Evolutionary conservation across 2,888 invertebrate species (phyloP), one percentile per base, ranked within the genome.

Genomic region (Sipha maydis): DNA sequence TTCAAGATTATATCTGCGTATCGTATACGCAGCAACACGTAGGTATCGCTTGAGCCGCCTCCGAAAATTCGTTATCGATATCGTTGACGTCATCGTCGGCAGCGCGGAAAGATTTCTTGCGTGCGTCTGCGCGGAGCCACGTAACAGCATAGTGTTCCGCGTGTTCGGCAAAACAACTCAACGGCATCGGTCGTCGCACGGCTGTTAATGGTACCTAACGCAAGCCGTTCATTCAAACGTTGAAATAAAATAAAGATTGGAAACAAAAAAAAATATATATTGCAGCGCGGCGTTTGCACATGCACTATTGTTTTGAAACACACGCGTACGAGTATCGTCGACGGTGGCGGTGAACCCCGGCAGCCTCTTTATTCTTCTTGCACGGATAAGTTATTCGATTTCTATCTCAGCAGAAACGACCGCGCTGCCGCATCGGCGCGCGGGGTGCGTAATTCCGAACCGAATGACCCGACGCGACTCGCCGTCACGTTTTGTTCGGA

Each of bases 401-500:
- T 77, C 69, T 85, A 85, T 85, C 85, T 67, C 19, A 25, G 75
- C 1, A 7, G 5, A 76, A 69, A 69, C 77, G 67, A 11, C 73
- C 11, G 34, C 75, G 67, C 75, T n/a, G n/a, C 61, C 28, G 38
- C 21, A 4, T 54, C 5, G 4, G 61, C 21, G 21, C 61, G 61
- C 25, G 61, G 1, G 38, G 80, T 38, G 34, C 56, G 75, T 84
- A 76, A 84, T 84, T 76, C 56, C 75, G 41, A 85, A 69, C 67
- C 85, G 48, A 77, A 85, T 56, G 85, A 85, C 77, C 85, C 78
- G 54, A 56, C 71, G 67, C 41, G 14, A 71, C 56, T 79, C 38
- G 71, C n/a, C 85, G 85, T 79, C 86, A 86, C 86, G 86, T 86
- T 86, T 86, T 79, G 69, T 86, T 86, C 56, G 56, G 79, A 86